Evolutionary conservation across 2,888 invertebrate genomes (phyloP).

Genomic region (Platypus cylindrus): DNA sequence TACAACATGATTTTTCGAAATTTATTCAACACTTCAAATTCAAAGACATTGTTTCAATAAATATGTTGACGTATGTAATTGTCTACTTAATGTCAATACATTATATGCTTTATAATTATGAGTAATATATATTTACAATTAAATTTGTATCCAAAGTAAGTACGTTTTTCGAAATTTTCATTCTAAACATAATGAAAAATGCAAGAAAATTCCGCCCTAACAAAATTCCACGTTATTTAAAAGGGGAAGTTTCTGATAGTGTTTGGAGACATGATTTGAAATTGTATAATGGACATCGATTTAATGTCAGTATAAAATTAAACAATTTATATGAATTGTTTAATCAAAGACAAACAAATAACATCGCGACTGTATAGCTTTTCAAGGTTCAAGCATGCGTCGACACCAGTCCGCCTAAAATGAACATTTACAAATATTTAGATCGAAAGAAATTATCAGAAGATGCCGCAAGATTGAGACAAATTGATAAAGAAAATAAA

Average conservation of each 20-base stretch:
- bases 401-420: constrained; percentile 42
- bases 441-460: constrained; percentile 32
- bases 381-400: constrained; percentile 27
- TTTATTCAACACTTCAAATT: too few relatives aligned
- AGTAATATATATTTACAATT: too few relatives aligned
- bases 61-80: too few relatives aligned
- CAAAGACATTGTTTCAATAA: too few relatives aligned
- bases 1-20: neutral
- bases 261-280: constrained; percentile 19
- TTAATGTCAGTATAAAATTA: constrained; percentile 18
- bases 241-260: constrained; percentile 21
- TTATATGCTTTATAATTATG: too few relatives aligned
- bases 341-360: too few relatives aligned
- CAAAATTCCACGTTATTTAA: constrained; percentile 24
- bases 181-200: constrained; percentile 6
- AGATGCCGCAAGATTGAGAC: constrained; percentile 32
- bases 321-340: too few relatives aligned
- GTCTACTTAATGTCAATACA: too few relatives aligned
- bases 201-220: constrained; percentile 18
- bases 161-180: too few relatives aligned
- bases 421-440: constrained; percentile 42
- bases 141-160: too few relatives aligned
- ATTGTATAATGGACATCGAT: constrained; percentile 23
- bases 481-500: constrained; percentile 44
- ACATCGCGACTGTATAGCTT: constrained; percentile 16